Base-by-base conservation (phyloP, 1,140 invertebrate genomes). In the Platorchestia sp. region DNA sequence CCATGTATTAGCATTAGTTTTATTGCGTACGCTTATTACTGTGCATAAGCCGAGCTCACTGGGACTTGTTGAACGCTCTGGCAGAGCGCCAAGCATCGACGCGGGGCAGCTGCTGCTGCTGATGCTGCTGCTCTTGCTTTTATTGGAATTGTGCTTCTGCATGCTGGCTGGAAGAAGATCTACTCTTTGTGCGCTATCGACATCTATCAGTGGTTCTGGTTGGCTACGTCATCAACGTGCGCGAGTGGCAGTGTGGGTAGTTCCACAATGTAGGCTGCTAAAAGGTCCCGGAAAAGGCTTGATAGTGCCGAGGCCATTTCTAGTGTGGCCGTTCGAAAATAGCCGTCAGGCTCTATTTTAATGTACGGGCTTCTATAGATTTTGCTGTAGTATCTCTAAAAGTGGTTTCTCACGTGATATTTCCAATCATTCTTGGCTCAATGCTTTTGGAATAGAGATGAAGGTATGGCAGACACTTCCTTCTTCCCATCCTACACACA, bases 1-100 rank as follows among this genome's bases (percentile, higher is more conserved):
- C 27, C 59, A 75, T 75, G 27, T 27, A 75, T 36, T 75, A 75
- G 59, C 59, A 75, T 75, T 75, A 75, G 14, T 75, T 75, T 75
- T 27, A 75, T 75, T 75, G 59, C 14, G 59, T 3, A 75, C 3
- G 36, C 1, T 75, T 10, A 75, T 3, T 36, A 75, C 36, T 22
- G 59, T 10, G 7, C 59, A 36, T 75, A 27, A 36, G 27, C 59
- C 59, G 59, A 75, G 59, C 59, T 75, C 14, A 75, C 59, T 75
- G 59, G 59, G 59, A 75, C 59, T 75, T 75, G 59, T 75, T 75
- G 59, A 75, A 75, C 59, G 59, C 59, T 75, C 59, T 75, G 59
- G 59, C 59, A 75, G 59, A 22, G 59, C 59, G 59, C 59, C 59
- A 75, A 75, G 59, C 59, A 10, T 14, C 59, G 59, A 75, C 27